These are phyloP conservation scores for Nemopilema nomurai DNA, from an alignment of 30 jellyfish, hydroid and myxozoan species.

Conservation along the genomic window DNA sequence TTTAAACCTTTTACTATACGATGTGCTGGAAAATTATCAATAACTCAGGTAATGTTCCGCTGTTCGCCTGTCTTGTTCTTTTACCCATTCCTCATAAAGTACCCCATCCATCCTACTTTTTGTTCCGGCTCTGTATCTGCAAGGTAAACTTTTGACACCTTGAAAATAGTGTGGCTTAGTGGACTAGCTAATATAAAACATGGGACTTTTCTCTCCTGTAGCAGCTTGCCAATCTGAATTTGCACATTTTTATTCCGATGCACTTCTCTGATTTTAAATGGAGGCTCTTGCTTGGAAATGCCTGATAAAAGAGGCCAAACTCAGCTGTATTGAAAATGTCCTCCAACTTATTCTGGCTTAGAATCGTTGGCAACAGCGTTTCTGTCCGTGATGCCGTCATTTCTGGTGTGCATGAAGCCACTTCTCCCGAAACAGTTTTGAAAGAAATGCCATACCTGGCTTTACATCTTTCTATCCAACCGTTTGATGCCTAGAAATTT, in stretches of 20 bases:
- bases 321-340: conserved; percentile 60
- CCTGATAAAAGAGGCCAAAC: conserved; percentile 57
- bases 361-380: conserved; percentile 19
- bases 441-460: conserved; percentile 10
- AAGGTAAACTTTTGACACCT: conserved; percentile 24
- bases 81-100: conserved; percentile 71
- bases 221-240: conserved; percentile 22
- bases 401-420: conserved; percentile 34
- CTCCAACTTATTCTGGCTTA: conserved; percentile 1
- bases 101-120: conserved; percentile 67
- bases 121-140: conserved; percentile 15
- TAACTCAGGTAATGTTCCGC: neutral
- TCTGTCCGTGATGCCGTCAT: conserved; percentile 20
- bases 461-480: conserved; percentile 67
- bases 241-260: conserved; percentile 28
- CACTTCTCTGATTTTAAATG: conserved; percentile 18
- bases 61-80: conserved; percentile 58
- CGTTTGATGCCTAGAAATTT: conserved; percentile 55
- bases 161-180: conserved; percentile 51
- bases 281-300: conserved; percentile 16
- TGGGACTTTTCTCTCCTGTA: conserved; percentile 35
- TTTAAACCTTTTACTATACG: conserved; percentile 57
- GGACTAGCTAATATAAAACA: conserved; percentile 29
- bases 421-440: conserved; percentile 4
- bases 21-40: conserved; percentile 75